These are phyloP conservation scores for Denticeps clupeoides DNA, from an alignment of 2,797 vertebrate genomes.

Conservation along the genomic window DNA sequence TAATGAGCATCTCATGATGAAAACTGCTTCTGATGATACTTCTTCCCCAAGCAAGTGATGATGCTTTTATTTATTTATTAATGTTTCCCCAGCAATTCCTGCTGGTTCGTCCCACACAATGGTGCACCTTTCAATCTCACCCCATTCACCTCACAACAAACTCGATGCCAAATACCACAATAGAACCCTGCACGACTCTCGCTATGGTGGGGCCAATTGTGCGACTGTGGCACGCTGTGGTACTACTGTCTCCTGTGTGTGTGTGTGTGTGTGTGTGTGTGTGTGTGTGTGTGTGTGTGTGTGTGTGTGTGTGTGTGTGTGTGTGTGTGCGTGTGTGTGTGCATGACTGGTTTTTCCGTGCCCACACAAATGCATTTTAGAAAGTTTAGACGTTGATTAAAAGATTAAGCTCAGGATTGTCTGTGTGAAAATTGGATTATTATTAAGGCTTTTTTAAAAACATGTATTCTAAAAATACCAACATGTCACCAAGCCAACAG, in stretches of 20 bases:
- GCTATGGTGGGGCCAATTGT: neutral
- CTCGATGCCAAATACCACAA: slow-evolving; percentile 3
- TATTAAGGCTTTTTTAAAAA: too few species aligned
- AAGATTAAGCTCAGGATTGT: too few species aligned
- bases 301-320: neutral
- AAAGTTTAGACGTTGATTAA: too few species aligned
- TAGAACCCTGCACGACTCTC: neutral
- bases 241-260: too few species aligned
- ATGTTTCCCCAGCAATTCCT: slow-evolving; percentile 2
- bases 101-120: slow-evolving; percentile 3
- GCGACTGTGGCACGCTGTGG: neutral
- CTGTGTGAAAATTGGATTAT: too few species aligned
- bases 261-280: too few species aligned
- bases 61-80: slow-evolving; percentile 2
- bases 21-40: slow-evolving; percentile 18
- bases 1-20: slow-evolving; percentile 42
- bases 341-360: neutral
- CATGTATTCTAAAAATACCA: too few species aligned
- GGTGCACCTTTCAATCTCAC: neutral
- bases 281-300: neutral
- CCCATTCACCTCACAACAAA: slow-evolving; percentile 3
- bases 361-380: neutral
- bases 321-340: neutral
- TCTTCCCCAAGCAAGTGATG: neutral
- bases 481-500: too few species aligned